phyloP scores from a whole-genome alignment of 1,140 invertebrate species.

The Trichonephila clavipes region DNA sequence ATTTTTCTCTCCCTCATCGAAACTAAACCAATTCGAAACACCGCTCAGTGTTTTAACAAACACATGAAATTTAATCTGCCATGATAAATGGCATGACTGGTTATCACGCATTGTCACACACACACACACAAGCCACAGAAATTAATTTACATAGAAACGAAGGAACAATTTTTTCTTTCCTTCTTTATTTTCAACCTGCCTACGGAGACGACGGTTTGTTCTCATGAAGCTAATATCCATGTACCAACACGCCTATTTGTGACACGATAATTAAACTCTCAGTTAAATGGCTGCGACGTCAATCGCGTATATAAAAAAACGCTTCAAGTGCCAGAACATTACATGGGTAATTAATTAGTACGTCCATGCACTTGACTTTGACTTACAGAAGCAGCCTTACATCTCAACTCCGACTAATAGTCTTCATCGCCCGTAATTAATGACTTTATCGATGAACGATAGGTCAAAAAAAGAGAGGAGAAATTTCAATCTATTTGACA shows the following conservation, averaged over 20 bases:
- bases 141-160: neutral
- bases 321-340: neutral
- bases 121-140: neutral
- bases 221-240: neutral
- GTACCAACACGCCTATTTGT: slow-evolving; percentile 17
- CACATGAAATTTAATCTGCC: neutral
- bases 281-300: slow-evolving; percentile 44
- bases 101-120: slow-evolving; percentile 29
- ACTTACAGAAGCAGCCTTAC: slow-evolving; percentile 39
- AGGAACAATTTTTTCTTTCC: neutral
- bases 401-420: slow-evolving; percentile 70
- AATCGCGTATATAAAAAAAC: neutral
- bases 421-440: slow-evolving; percentile 71
- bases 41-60: neutral
- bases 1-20: neutral
- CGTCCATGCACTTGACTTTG: slow-evolving; percentile 19
- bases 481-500: slow-evolving; percentile 70
- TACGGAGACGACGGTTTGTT: neutral
- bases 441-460: slow-evolving; percentile 61
- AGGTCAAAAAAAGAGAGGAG: slow-evolving; percentile 22
- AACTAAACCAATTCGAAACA: neutral
- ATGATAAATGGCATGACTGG: neutral
- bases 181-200: neutral
- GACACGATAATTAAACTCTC: slow-evolving; percentile 55
- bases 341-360: slow-evolving; percentile 41